Evolutionary conservation across 2,113 vertebrate genomes (phyloP).

Genomic region (Garra rufa): DNA sequence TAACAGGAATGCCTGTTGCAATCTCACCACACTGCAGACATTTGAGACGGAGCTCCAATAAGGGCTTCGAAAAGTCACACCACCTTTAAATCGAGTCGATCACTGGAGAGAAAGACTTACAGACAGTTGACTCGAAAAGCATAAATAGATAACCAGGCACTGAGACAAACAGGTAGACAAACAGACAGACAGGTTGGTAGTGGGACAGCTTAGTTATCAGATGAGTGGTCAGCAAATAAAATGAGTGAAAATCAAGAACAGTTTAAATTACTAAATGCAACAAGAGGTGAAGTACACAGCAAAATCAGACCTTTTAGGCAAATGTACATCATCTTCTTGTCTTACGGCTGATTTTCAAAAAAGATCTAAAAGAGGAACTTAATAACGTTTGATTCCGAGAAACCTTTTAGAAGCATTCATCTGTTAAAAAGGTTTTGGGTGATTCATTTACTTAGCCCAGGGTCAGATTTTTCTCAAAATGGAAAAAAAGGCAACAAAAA

Average conservation of each 20-base stretch:
- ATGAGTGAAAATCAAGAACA: not conserved
- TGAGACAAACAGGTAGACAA: conserved; percentile 19
- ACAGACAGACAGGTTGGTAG: not conserved
- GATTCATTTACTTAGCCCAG: not conserved
- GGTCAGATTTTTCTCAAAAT: not conserved
- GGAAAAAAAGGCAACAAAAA: not conserved
- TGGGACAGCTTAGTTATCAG: not conserved
- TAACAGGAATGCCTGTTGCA: conserved; percentile 41
- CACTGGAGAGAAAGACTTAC: not conserved
- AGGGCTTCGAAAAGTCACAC: conserved; percentile 30
- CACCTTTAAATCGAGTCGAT: conserved; percentile 23
- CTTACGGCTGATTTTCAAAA: not conserved
- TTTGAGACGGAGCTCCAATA: conserved; percentile 38
- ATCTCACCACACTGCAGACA: conserved; percentile 21
- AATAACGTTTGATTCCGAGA: not conserved
- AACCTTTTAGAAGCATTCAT: not conserved
- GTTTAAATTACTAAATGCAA: not conserved
- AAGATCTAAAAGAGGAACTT: conserved; percentile 6
- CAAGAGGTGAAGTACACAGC: not conserved
- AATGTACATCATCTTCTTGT: not conserved
- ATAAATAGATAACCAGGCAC: not conserved
- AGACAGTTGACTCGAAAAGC: conserved; percentile 14
- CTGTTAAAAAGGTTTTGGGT: not conserved
- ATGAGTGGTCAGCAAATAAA: not conserved
- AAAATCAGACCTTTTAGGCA: not conserved